A percentile compares a stretch with the other conserved stretches of the same genome.
Conservation (phyloP, 2,113 vertebrate genomes). For the Isichthys henryi region DNA sequence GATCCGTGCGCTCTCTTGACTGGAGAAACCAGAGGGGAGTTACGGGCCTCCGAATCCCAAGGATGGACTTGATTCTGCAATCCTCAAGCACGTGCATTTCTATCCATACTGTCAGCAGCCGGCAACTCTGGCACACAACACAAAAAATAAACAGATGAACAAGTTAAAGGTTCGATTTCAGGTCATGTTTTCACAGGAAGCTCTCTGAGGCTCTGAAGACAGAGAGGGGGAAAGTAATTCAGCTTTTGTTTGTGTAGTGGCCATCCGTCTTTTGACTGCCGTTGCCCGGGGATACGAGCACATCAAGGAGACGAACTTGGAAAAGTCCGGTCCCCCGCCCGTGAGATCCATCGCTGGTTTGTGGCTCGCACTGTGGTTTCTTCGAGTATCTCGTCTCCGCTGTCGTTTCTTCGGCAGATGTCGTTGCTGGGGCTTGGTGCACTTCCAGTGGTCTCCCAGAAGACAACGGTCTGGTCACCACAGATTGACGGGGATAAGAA, state of each 20-base stretch:
- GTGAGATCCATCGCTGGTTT: not conserved
- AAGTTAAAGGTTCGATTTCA: not conserved
- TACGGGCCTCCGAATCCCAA: not conserved
- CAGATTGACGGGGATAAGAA: not conserved
- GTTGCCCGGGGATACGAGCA: not conserved
- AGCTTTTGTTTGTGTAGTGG: not conserved
- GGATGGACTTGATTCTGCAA: not conserved
- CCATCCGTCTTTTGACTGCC: not conserved
- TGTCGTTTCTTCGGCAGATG: not conserved
- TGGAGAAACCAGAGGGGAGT: not conserved
- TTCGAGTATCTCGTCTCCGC: not conserved
- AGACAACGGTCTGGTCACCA: not conserved
- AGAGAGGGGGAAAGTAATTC: not conserved
- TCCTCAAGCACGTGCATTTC: not conserved
- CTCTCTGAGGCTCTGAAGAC: not conserved
- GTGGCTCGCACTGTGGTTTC: not conserved
- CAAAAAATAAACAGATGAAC: not conserved
- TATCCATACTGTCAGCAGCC: not conserved
- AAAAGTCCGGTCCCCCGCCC: not conserved
- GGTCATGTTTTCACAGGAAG: not conserved
- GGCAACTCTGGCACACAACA: not conserved
- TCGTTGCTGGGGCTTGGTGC: not conserved
- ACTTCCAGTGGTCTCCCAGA: not conserved
- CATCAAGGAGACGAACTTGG: not conserved
- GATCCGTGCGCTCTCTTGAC: not conserved